Percentiles rank a stretch among this genome's conserved stretches.
Evolutionary conservation across 2,888 invertebrate genomes (phyloP).

Genomic region (Andrena chrysosceles): DNA sequence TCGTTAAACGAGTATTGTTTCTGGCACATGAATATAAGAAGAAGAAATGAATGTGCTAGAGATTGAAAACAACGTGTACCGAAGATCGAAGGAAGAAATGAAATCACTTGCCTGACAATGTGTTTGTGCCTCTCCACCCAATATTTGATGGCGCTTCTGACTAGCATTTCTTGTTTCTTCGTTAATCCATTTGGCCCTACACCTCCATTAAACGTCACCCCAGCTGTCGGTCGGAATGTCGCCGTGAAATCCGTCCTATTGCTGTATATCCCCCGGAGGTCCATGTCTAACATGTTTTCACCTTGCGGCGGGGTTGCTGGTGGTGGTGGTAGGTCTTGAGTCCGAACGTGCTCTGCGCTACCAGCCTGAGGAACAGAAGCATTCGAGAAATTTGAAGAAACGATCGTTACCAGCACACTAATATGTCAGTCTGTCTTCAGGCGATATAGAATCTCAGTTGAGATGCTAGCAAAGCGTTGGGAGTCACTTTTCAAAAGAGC

Average conservation of each 20-base stretch:
- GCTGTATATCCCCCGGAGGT: slow-evolving; percentile 91
- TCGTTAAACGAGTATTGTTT: too few species aligned
- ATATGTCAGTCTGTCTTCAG: too few species aligned
- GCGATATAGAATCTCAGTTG: too few species aligned
- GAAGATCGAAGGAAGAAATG: too few species aligned
- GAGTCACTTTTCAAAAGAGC: too few species aligned
- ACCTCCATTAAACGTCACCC: slow-evolving; percentile 84
- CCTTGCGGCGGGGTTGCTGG: slow-evolving; percentile 70
- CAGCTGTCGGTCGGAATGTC: slow-evolving; percentile 87
- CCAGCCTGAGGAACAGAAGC: slow-evolving; percentile 73
- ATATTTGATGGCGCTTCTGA: slow-evolving; percentile 94
- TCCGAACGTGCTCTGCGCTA: slow-evolving; percentile 79
- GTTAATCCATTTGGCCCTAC: slow-evolving; percentile 92
- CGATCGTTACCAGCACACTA: neutral
- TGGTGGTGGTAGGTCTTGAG: slow-evolving; percentile 68
- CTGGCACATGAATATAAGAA: too few species aligned
- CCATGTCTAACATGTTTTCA: slow-evolving; percentile 86
- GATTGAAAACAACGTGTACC: neutral
- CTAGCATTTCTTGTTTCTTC: slow-evolving; percentile 93
- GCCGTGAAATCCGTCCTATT: slow-evolving; percentile 92
- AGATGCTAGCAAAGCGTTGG: too few species aligned
- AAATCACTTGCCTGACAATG: slow-evolving; percentile 90
- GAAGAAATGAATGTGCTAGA: neutral
- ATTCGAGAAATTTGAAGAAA: neutral
- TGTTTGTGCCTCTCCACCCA: slow-evolving; percentile 96